Percentiles rank a stretch among this genome's conserved stretches.
Conservation (phyloP, 2,888 invertebrate genomes). For the Danaus chrysippus region DNA sequence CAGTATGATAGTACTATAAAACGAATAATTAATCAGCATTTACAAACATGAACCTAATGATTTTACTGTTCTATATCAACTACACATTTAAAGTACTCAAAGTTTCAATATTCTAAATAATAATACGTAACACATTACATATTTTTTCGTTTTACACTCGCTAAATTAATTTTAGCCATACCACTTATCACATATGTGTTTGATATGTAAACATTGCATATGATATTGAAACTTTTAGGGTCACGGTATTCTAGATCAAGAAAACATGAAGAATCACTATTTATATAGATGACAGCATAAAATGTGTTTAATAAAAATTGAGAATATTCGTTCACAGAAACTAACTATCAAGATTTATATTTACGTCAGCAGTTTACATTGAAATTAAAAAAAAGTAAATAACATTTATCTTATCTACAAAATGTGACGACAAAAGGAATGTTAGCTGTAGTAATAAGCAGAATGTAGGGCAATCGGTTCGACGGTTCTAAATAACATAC, state of each 20-base stretch:
- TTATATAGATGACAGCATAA: background rate
- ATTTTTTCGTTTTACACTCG: too few species aligned
- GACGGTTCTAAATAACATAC: conserved; percentile 3
- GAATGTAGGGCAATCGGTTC: background rate
- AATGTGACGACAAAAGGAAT: background rate
- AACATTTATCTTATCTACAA: background rate
- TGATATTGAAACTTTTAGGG: conserved; percentile 7
- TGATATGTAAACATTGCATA: conserved; percentile 5
- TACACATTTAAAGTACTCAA: background rate
- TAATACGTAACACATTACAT: too few species aligned
- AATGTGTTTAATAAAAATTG: background rate
- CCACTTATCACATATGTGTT: conserved; percentile 3
- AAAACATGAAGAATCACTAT: background rate
- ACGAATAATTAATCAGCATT: conserved; percentile 5
- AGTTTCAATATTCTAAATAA: background rate
- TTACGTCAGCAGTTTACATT: background rate
- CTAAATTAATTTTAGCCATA: background rate
- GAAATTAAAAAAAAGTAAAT: background rate
- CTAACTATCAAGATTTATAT: background rate
- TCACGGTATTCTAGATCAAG: conserved; percentile 6
- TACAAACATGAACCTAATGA: background rate
- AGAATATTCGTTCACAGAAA: too few species aligned
- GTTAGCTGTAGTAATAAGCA: background rate
- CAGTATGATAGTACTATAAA: conserved; percentile 84
- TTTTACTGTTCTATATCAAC: background rate